Conservation (phyloP, 2,888 invertebrate genomes). For the Noctua janthina region DNA sequence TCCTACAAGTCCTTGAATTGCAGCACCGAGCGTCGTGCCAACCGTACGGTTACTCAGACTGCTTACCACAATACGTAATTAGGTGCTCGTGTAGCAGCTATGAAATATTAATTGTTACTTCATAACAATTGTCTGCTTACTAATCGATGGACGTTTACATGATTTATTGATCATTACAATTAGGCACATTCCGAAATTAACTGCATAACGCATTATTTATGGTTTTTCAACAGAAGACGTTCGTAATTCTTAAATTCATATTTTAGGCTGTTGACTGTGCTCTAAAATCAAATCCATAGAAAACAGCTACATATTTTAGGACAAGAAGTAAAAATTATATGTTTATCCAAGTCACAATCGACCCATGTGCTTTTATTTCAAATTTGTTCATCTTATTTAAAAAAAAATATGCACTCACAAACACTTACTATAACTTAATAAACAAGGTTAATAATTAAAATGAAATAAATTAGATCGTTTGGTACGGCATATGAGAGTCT, state of each 20-base stretch:
- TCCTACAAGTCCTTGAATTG: constrained; percentile 44
- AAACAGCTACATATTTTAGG: neutral
- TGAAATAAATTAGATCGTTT: constrained; percentile 23
- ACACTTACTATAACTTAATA: neutral
- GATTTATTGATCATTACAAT: constrained; percentile 56
- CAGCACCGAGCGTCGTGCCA: constrained; percentile 38
- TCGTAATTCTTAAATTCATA: constrained; percentile 1
- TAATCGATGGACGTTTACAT: constrained; percentile 52
- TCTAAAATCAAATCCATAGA: neutral
- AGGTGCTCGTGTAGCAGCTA: constrained; percentile 44
- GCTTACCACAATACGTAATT: constrained; percentile 57
- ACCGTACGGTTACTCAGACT: constrained; percentile 22
- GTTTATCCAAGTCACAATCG: neutral
- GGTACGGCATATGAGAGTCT: constrained; percentile 61
- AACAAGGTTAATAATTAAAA: constrained; percentile 20
- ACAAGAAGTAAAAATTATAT: neutral
- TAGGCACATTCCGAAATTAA: constrained; percentile 37
- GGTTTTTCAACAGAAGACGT: neutral
- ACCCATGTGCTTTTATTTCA: neutral
- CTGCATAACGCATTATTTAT: constrained; percentile 14
- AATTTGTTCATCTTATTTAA: neutral
- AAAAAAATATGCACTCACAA: too few species aligned
- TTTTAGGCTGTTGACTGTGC: neutral
- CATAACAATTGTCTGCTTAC: constrained; percentile 53
- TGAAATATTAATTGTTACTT: constrained; percentile 58